Conservation (phyloP, 2,888 invertebrate species). For the Meandrusa payeni region DNA sequence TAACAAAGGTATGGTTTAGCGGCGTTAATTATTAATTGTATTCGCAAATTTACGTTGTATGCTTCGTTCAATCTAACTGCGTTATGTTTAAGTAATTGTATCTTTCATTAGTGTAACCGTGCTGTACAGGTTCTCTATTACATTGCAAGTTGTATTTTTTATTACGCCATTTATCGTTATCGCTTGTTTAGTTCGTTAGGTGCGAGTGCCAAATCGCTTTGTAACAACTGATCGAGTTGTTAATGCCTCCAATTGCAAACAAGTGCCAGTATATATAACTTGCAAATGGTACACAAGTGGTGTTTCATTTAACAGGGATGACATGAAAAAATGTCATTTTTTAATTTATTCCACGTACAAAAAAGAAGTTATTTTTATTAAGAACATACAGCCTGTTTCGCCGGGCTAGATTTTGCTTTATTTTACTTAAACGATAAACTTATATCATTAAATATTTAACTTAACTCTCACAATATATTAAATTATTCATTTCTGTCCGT, state of each 20-base stretch:
- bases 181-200: conserved; percentile 45
- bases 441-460: too few species aligned
- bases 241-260: conserved; percentile 21
- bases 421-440: too few species aligned
- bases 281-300: too few species aligned
- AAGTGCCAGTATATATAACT: too few species aligned
- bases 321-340: too few species aligned
- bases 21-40: conserved; percentile 26
- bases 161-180: conserved; percentile 40
- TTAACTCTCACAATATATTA: too few species aligned
- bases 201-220: conserved; percentile 53
- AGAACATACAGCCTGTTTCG: too few species aligned
- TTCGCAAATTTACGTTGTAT: conserved; percentile 38
- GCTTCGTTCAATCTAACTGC: conserved; percentile 25
- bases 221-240: conserved; percentile 25
- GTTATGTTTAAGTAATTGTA: conserved; percentile 36
- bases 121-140: conserved; percentile 48
- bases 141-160: conserved; percentile 45
- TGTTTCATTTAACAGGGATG: too few species aligned
- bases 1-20: conserved; percentile 4
- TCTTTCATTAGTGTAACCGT: conserved; percentile 64
- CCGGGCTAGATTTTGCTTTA: too few species aligned
- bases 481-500: too few species aligned
- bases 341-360: too few species aligned
- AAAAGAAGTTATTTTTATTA: too few species aligned